Percentiles rank a stretch among this genome's conserved stretches.
These are phyloP conservation scores for Vicugna pacos DNA, from an alignment of 2,113 vertebrate species.

Conservation along the genomic window DNA sequence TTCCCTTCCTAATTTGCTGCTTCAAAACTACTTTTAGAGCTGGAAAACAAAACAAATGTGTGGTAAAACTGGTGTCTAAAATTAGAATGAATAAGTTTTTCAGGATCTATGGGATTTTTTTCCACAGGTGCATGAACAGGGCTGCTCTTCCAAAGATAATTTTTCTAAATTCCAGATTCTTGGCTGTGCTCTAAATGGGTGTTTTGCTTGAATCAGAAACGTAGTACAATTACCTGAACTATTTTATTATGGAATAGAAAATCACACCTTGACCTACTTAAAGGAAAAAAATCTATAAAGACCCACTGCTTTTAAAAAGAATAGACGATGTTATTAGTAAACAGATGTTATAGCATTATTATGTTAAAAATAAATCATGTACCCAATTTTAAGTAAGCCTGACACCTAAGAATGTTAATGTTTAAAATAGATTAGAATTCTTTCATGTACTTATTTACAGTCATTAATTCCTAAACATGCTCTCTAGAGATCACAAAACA, in stretches of 20 bases:
- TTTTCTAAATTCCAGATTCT: constrained; percentile 38
- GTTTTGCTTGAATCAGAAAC: constrained; percentile 52
- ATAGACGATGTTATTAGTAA: neutral
- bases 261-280: neutral
- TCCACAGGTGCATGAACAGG: constrained; percentile 22
- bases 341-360: neutral
- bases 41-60: constrained; percentile 23
- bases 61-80: constrained; percentile 30
- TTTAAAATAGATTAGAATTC: neutral
- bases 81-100: constrained; percentile 19
- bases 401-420: neutral
- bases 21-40: constrained; percentile 45
- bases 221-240: neutral
- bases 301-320: neutral
- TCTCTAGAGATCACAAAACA: neutral
- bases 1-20: neutral
- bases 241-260: constrained; percentile 15
- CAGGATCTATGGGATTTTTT: neutral
- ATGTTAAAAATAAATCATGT: constrained; percentile 27
- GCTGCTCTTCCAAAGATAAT: constrained; percentile 4
- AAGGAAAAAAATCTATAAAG: neutral
- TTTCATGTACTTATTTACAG: neutral
- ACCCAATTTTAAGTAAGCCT: neutral
- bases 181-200: constrained; percentile 11
- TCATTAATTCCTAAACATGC: neutral